These are phyloP conservation scores for Orgyia antiqua DNA, from an alignment of 2,888 invertebrate genomes.

Conservation along the genomic window DNA sequence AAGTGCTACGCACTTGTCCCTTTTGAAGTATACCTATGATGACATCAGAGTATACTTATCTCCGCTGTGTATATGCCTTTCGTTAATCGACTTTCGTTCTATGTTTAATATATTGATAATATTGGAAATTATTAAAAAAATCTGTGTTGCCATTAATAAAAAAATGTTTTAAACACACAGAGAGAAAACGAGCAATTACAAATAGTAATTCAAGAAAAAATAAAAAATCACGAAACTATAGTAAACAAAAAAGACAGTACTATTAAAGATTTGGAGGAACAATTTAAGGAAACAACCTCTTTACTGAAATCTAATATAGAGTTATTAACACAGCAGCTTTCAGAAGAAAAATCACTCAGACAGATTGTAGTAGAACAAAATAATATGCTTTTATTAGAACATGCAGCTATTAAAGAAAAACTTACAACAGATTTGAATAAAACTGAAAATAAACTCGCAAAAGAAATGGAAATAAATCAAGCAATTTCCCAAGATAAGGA, in stretches of 20 bases:
- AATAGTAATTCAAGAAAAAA: slow-evolving; percentile 41
- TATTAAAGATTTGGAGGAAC: slow-evolving; percentile 38
- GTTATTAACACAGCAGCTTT: slow-evolving; percentile 13
- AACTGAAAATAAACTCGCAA: too few species aligned
- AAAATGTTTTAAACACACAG: too few species aligned
- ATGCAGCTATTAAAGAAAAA: slow-evolving; percentile 3
- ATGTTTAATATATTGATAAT: too few species aligned
- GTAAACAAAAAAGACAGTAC: slow-evolving; percentile 41
- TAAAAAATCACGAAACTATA: slow-evolving; percentile 36
- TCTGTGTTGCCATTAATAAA: too few species aligned
- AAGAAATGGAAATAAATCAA: too few species aligned
- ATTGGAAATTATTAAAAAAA: too few species aligned
- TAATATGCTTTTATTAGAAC: slow-evolving; percentile 15
- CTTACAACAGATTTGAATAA: too few species aligned
- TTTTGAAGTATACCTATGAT: too few species aligned
- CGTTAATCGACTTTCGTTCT: too few species aligned
- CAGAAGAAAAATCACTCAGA: slow-evolving; percentile 27
- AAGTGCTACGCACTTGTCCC: too few species aligned
- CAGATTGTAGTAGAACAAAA: slow-evolving; percentile 29
- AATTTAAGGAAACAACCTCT: slow-evolving; percentile 25
- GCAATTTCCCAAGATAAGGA: background rate
- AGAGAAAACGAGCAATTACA: slow-evolving; percentile 44
- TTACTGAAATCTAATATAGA: slow-evolving; percentile 30
- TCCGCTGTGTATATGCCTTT: too few species aligned
- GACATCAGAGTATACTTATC: too few species aligned